A percentile compares a stretch with the other conserved stretches of the same genome.
phyloP scores from a whole-genome alignment of 2,888 invertebrate species.

The Brachylomia viminalis region DNA sequence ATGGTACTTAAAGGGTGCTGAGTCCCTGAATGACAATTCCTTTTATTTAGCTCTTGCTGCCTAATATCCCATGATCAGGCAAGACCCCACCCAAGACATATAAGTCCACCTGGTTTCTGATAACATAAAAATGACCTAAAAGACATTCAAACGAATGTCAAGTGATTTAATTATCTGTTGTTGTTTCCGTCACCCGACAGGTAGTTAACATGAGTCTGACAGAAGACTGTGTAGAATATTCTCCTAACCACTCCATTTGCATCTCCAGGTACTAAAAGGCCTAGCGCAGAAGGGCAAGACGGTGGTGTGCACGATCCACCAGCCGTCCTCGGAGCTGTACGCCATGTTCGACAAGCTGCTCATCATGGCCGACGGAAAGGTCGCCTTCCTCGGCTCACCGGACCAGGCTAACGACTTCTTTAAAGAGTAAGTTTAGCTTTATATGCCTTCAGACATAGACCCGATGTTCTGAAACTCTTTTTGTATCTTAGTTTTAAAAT shows the following conservation, averaged over 20 bases:
- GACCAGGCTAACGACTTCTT: constrained; percentile 95
- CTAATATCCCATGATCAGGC: too few species aligned
- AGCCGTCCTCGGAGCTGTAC: constrained; percentile 97
- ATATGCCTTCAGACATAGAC: too few species aligned
- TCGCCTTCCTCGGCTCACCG: constrained; percentile 96
- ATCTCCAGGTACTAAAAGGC: constrained; percentile 91
- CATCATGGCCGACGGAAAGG: constrained; percentile 97
- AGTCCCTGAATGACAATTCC: neutral
- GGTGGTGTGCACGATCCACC: constrained; percentile 98
- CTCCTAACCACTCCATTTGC: neutral
- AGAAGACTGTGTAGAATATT: neutral
- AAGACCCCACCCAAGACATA: too few species aligned
- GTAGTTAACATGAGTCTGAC: neutral
- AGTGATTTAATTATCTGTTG: too few species aligned
- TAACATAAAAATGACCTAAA: too few species aligned
- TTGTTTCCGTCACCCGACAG: too few species aligned
- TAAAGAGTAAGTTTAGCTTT: constrained; percentile 91
- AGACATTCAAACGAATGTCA: too few species aligned
- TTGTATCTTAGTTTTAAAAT: neutral
- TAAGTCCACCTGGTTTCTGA: too few species aligned
- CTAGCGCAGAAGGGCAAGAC: constrained; percentile 96
- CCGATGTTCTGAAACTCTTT: neutral
- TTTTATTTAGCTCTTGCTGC: too few species aligned
- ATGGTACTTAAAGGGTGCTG: neutral
- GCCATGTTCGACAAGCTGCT: constrained; percentile 97